These are phyloP conservation scores for Ictalurus furcatus DNA, from an alignment of 2,113 vertebrate genomes.

Conservation along the genomic window DNA sequence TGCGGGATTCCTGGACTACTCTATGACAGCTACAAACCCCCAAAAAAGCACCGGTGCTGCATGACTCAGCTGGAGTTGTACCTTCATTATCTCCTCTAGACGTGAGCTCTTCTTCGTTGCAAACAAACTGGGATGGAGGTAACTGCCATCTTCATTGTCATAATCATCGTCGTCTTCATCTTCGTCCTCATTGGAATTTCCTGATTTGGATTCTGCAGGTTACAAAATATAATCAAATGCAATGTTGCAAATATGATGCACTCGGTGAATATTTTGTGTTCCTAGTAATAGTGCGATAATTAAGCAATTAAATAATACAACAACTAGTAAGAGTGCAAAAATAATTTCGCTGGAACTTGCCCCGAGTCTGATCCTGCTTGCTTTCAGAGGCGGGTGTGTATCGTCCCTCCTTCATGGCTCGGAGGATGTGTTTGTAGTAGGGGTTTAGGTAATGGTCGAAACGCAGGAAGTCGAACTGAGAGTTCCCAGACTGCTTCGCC, in stretches of 20 bases:
- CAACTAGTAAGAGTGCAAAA: not conserved
- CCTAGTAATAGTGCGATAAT: not conserved
- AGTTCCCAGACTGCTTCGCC: slow-evolving; percentile 93
- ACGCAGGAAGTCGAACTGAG: slow-evolving; percentile 95
- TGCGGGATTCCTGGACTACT: not conserved
- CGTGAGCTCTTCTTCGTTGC: slow-evolving; percentile 87
- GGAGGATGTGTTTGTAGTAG: slow-evolving; percentile 96
- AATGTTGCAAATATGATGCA: not conserved
- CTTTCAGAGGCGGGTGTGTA: slow-evolving; percentile 76
- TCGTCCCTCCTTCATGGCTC: slow-evolving; percentile 92
- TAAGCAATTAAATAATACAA: too few species aligned
- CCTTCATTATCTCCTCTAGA: slow-evolving; percentile 94
- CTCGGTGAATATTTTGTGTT: too few species aligned
- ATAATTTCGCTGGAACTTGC: slow-evolving; percentile 63
- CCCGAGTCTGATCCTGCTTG: slow-evolving; percentile 76
- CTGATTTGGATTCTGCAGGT: slow-evolving; percentile 34
- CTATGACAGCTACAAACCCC: not conserved
- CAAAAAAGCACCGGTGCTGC: not conserved
- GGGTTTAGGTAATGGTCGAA: slow-evolving; percentile 99
- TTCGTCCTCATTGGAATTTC: slow-evolving; percentile 82
- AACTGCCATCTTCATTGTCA: slow-evolving; percentile 83
- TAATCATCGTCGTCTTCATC: slow-evolving; percentile 75
- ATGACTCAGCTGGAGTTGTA: slow-evolving; percentile 53
- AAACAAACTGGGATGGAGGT: slow-evolving; percentile 95
- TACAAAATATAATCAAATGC: not conserved